Evolutionary conservation across 2,888 invertebrate species (phyloP).

Genomic region (Teleiodes luculella): DNA sequence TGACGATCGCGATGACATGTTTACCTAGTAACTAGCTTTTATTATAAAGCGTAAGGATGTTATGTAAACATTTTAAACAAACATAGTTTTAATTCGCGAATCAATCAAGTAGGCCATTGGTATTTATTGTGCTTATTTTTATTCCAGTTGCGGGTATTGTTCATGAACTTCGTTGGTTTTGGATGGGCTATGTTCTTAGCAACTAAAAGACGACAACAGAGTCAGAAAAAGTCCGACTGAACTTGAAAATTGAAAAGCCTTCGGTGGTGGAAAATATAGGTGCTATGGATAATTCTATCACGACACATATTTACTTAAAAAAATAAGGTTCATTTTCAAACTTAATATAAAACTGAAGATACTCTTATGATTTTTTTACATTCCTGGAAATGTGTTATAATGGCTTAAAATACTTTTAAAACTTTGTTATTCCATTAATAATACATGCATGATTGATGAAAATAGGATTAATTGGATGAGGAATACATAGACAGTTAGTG

Average conservation of each 20-base stretch:
- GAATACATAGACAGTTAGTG: neutral
- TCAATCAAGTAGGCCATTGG: too few species aligned
- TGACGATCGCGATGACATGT: too few species aligned
- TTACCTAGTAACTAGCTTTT: too few species aligned
- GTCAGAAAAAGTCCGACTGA: conserved; percentile 3
- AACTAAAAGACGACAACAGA: conserved; percentile 78
- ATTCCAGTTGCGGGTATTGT: conserved; percentile 85
- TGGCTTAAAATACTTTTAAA: too few species aligned
- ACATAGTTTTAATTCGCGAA: too few species aligned
- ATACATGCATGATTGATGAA: neutral
- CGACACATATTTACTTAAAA: neutral
- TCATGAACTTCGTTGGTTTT: conserved; percentile 86
- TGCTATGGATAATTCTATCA: conserved; percentile 5
- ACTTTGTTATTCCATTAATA: too few species aligned
- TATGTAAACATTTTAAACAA: too few species aligned
- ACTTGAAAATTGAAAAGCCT: conserved; percentile 21
- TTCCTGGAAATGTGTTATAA: too few species aligned
- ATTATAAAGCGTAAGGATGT: too few species aligned
- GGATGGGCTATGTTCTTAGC: conserved; percentile 88
- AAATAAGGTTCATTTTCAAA: neutral
- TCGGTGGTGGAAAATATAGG: conserved; percentile 21
- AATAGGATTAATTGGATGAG: neutral
- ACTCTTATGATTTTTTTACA: too few species aligned
- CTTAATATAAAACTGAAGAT: too few species aligned
- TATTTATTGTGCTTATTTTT: too few species aligned